Percentiles rank a stretch among this genome's conserved stretches.
Evolutionary conservation across 2,888 invertebrate genomes (phyloP).

Genomic region (Ommatoiulus sabulosus): DNA sequence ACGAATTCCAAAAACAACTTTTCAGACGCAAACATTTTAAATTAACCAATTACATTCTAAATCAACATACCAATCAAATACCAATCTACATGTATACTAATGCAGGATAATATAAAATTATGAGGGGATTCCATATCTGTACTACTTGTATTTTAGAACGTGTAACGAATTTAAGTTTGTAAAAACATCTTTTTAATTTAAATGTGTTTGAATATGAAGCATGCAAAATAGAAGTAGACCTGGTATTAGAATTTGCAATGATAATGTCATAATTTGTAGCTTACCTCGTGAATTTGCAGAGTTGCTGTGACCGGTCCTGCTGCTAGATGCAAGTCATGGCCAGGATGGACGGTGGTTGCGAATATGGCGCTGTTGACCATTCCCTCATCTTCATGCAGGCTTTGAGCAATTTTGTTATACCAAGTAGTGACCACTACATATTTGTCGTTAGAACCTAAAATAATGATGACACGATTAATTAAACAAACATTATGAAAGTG

Average conservation of each 20-base stretch:
- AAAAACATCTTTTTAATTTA: too few species aligned
- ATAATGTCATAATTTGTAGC: neutral
- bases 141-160: too few species aligned
- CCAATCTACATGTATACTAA: too few species aligned
- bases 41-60: too few species aligned
- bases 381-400: constrained; percentile 56
- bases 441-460: constrained; percentile 49
- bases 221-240: too few species aligned
- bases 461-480: neutral
- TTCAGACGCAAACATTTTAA: too few species aligned
- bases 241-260: neutral
- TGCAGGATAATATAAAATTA: too few species aligned
- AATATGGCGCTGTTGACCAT: constrained; percentile 58
- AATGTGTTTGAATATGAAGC: too few species aligned
- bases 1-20: too few species aligned
- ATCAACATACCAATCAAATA: too few species aligned
- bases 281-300: constrained; percentile 51
- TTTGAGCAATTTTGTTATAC: constrained; percentile 56
- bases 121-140: too few species aligned
- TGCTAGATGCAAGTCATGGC: constrained; percentile 53
- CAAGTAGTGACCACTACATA: constrained; percentile 59
- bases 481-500: neutral
- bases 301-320: constrained; percentile 58
- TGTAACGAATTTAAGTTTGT: too few species aligned
- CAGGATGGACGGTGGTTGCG: constrained; percentile 58